A percentile compares a stretch with the other conserved stretches of the same genome.
These are phyloP conservation scores for Microcaecilia unicolor DNA, from an alignment of 2,797 vertebrate genomes.

Conservation along the genomic window DNA sequence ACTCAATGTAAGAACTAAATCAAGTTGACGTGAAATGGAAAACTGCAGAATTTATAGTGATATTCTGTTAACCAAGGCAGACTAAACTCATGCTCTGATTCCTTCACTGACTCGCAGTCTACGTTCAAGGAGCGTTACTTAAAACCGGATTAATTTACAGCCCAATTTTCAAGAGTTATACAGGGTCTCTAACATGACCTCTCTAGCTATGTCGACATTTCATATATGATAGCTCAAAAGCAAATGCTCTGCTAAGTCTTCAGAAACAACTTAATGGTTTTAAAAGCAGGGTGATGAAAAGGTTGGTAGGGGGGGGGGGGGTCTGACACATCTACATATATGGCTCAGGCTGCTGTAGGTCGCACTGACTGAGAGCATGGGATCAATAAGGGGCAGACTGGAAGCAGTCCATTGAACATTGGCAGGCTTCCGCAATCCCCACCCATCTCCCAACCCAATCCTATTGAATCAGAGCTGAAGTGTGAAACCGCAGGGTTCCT, in stretches of 20 bases:
- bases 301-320: constrained; percentile 30
- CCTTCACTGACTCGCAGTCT: too few species aligned
- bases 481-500: constrained; percentile 2
- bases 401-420: constrained; percentile 43
- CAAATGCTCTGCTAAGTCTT: constrained; percentile 29
- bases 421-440: constrained; percentile 38
- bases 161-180: too few species aligned
- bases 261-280: constrained; percentile 41
- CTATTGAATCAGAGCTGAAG: constrained; percentile 25
- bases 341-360: constrained; percentile 36
- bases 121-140: too few species aligned
- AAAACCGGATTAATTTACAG: too few species aligned
- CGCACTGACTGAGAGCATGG: constrained; percentile 12
- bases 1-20: too few species aligned
- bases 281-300: constrained; percentile 50
- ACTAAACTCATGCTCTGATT: too few species aligned
- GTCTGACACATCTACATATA: constrained; percentile 25
- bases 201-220: constrained; percentile 33
- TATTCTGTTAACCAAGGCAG: too few species aligned
- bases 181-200: constrained; percentile 18
- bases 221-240: constrained; percentile 43
- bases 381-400: constrained; percentile 37
- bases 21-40: too few species aligned
- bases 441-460: constrained; percentile 42
- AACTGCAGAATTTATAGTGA: too few species aligned